Base-by-base conservation (phyloP, 2,113 vertebrate genomes). In the Gambusia holbrooki region DNA sequence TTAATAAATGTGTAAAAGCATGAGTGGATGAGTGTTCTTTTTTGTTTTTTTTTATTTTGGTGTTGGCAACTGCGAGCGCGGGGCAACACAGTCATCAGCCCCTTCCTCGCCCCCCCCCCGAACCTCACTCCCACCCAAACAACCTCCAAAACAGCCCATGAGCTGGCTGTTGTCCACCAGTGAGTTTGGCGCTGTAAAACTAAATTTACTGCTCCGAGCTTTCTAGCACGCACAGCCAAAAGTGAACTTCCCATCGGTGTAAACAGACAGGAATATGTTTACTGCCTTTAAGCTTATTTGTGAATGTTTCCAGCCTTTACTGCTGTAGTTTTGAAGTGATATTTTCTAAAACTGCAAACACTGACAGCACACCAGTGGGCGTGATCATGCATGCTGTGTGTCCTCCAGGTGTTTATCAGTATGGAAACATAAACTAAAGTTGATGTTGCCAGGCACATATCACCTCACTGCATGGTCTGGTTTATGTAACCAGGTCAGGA, bases 1-100 rank as follows among this genome's bases (percentile, higher is more conserved):
- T 48, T 77, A 28, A 75, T 69, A 80, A 84, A 71, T 79, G 77
- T 63, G 54, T 77, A 69, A 54, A 77, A 72, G 77, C 63, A 58
- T 1, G 63, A 88, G 73, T 76, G 76, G 76, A 79, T 73, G 77
- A 90, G 81, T 77, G 74, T 62, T 77, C 71, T 25, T 58, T n/a
- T 15, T 33, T 11, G 11, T 37, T 58, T 58, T n/a, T n/a, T n/a
- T n/a, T n/a, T n/a, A n/a, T n/a, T n/a, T 15, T 33, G 54, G 29
- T 74, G 79, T 74, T 83, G 80, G 77, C 74, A 74, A 81, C 78
- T 66, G 71, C 27, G 10, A 28, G 66, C 4, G 30, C 4, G 9
- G 28, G 42, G 27, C 42, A 48, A 15, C 42, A 27, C 65, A 66
- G 28, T 28, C 79, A 40, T 42, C 62, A 62, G 42, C 22, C 33